Percentiles rank a stretch among this genome's conserved stretches.
These are phyloP conservation scores for Holothuria glaberrima DNA, from an alignment of 35 echinoderm and acorn worm species.

Conservation along the genomic window DNA sequence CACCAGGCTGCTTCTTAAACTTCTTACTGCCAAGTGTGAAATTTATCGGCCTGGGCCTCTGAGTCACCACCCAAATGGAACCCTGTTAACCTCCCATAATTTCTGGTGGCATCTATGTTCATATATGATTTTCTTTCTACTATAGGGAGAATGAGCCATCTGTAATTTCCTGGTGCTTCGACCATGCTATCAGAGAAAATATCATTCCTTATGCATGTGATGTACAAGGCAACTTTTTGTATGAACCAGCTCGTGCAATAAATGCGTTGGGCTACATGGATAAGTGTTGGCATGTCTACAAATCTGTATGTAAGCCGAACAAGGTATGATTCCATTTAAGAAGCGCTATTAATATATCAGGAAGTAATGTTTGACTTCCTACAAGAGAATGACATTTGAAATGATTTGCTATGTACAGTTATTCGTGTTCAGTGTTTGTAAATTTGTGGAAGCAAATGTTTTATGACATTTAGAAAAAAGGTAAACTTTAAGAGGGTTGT, in stretches of 20 bases:
- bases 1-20: too few relatives aligned
- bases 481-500: background rate
- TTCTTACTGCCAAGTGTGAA: background rate
- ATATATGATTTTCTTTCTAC: background rate
- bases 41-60: too few relatives aligned
- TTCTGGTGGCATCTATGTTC: background rate
- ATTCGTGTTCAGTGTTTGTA: too few relatives aligned
- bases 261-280: constrained; percentile 94
- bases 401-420: too few relatives aligned
- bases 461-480: constrained; percentile 4
- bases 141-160: constrained; percentile 33
- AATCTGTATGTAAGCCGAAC: constrained; percentile 66
- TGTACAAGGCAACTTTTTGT: constrained; percentile 87
- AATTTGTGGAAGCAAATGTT: too few relatives aligned
- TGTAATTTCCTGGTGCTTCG: constrained; percentile 77
- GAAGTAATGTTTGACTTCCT: background rate
- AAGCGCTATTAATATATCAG: background rate
- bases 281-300: constrained; percentile 82
- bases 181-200: constrained; percentile 84
- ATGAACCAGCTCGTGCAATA: constrained; percentile 75
- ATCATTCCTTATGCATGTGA: constrained; percentile 77
- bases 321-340: constrained; percentile 72
- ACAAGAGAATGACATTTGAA: background rate
- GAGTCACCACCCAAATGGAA: too few relatives aligned
- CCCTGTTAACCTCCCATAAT: background rate